Evolutionary conservation across 2,797 vertebrate species (phyloP).

Genomic region (Rhabdomys pumilio): DNA sequence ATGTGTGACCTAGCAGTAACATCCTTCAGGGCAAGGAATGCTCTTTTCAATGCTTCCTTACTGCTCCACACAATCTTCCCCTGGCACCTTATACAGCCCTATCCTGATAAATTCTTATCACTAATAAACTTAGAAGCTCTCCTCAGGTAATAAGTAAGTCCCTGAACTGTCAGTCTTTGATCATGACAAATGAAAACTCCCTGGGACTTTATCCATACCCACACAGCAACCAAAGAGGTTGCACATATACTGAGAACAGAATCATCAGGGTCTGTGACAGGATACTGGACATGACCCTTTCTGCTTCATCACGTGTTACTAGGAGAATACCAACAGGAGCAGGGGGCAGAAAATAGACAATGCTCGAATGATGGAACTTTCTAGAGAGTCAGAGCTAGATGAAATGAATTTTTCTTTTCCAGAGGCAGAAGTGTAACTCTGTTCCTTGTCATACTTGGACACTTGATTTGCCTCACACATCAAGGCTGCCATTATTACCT

Average conservation of each 20-base stretch:
- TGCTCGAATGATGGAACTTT: slow-evolving; percentile 72
- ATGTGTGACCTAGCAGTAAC: not conserved
- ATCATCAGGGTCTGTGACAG: not conserved
- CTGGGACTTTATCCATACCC: not conserved
- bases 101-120: not conserved
- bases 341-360: slow-evolving; percentile 35
- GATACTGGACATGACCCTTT: not conserved
- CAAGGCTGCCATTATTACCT: slow-evolving; percentile 8
- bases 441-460: not conserved
- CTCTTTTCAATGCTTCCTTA: not conserved
- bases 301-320: not conserved
- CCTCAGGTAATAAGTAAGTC: not conserved
- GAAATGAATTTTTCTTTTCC: slow-evolving; percentile 63
- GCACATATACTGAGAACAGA: not conserved
- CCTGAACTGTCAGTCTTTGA: not conserved
- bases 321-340: not conserved
- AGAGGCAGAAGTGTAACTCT: slow-evolving; percentile 74
- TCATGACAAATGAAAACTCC: not conserved
- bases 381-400: slow-evolving; percentile 73
- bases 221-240: not conserved
- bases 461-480: slow-evolving; percentile 73
- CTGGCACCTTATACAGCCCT: not conserved
- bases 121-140: not conserved
- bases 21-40: not conserved
- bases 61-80: not conserved